phyloP scores from a whole-genome alignment of 64 coral and sea anemone genomes.

The Pachyseris speciosa region DNA sequence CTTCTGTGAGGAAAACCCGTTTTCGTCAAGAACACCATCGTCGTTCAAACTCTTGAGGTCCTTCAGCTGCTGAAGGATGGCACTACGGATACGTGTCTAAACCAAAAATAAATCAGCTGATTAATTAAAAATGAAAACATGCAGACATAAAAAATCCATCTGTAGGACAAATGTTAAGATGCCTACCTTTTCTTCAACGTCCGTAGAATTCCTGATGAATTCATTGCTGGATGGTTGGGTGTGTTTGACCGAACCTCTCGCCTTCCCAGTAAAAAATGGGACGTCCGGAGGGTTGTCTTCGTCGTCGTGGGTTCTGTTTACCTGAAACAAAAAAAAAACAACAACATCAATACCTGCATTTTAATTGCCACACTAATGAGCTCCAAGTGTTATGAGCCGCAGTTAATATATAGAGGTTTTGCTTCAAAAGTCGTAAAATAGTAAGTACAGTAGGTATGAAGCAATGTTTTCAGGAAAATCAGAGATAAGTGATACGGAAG shows the following conservation, averaged over 20 bases:
- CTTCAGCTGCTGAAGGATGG: conserved; percentile 28
- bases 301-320: conserved; percentile 21
- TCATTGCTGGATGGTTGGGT: background rate
- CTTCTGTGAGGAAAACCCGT: conserved; percentile 4
- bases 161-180: background rate
- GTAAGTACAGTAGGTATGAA: too few relatives aligned
- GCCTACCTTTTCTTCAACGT: conserved; percentile 24
- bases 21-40: background rate
- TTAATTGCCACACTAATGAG: too few relatives aligned
- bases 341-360: too few relatives aligned
- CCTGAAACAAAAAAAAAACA: background rate
- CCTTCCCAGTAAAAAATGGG: conserved; percentile 53
- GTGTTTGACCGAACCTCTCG: background rate
- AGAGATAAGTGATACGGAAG: too few relatives aligned
- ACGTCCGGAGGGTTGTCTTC: conserved; percentile 47
- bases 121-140: background rate
- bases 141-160: conserved; percentile 17
- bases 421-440: too few relatives aligned
- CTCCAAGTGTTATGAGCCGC: too few relatives aligned
- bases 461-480: too few relatives aligned
- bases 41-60: conserved; percentile 20
- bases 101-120: conserved; percentile 25
- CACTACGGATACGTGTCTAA: conserved; percentile 18
- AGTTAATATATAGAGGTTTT: too few relatives aligned
- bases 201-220: background rate